Percentiles rank a stretch among this genome's conserved stretches.
Conservation (phyloP, 2,797 vertebrate genomes). For the Sylvia borin region DNA sequence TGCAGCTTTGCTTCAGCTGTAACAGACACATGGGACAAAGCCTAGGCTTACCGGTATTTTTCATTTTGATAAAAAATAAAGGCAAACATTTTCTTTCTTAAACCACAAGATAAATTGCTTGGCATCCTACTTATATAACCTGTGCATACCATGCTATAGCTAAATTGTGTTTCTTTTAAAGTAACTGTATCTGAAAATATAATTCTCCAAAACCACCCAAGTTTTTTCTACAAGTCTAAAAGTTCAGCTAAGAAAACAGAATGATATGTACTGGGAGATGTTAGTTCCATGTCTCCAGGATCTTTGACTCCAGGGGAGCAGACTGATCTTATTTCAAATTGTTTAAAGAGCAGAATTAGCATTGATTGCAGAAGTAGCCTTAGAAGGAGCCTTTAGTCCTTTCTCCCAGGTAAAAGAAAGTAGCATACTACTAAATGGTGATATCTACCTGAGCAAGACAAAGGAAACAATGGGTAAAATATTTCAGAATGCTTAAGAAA, state of each 20-base stretch:
- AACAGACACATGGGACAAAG: not conserved
- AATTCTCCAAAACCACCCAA: not conserved
- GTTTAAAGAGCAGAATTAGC: constrained; percentile 54
- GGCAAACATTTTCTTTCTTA: not conserved
- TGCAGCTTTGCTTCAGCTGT: constrained; percentile 1
- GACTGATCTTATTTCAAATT: constrained; percentile 47
- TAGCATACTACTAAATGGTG: not conserved
- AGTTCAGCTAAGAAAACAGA: constrained; percentile 56
- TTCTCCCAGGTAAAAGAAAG: constrained; percentile 1
- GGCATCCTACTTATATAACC: not conserved
- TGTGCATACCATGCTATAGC: not conserved
- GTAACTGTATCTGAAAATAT: not conserved
- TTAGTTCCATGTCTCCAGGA: constrained; percentile 47
- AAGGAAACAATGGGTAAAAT: not conserved
- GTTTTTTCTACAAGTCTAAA: constrained; percentile 41
- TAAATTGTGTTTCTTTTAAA: not conserved
- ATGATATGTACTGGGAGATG: constrained; percentile 12
- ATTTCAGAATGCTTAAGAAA: not conserved
- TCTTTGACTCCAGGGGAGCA: constrained; percentile 50
- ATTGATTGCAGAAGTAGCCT: constrained; percentile 43
- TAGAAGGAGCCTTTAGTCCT: not conserved
- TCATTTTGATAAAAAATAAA: not conserved
- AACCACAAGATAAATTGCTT: not conserved
- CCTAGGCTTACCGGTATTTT: not conserved
- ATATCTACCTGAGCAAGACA: not conserved